Percentiles rank a stretch among this genome's conserved stretches.
phyloP scores from a whole-genome alignment of 2,113 vertebrate genomes.

The Periophthalmus modestus region DNA sequence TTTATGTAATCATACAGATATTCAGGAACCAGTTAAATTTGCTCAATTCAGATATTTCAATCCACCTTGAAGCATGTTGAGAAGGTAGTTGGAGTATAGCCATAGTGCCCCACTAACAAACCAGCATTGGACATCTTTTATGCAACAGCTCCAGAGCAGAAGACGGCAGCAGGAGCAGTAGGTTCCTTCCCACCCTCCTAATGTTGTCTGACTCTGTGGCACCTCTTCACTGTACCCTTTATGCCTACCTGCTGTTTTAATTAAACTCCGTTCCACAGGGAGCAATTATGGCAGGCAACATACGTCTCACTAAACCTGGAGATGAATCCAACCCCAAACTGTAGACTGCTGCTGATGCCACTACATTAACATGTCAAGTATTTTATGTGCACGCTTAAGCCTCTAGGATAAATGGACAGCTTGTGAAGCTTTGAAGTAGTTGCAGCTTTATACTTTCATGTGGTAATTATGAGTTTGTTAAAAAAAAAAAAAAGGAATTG shows the following conservation, averaged over 20 bases:
- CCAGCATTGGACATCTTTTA: background rate
- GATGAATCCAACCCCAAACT: slow-evolving; percentile 55
- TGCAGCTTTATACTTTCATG: background rate
- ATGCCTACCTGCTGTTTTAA: slow-evolving; percentile 69
- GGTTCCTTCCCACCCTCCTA: slow-evolving; percentile 43
- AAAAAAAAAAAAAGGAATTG: slow-evolving; percentile 22
- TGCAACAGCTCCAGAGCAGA: slow-evolving; percentile 35
- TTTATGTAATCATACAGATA: too few species aligned
- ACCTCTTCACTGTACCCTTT: slow-evolving; percentile 62
- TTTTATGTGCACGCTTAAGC: background rate
- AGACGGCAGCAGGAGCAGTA: slow-evolving; percentile 35
- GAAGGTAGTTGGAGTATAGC: background rate
- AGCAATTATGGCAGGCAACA: slow-evolving; percentile 71
- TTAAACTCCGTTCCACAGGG: slow-evolving; percentile 64
- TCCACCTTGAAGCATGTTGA: background rate
- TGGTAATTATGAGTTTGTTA: background rate
- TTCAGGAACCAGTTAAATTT: too few species aligned
- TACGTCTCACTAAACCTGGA: slow-evolving; percentile 55
- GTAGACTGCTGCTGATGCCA: background rate
- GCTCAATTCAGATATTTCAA: background rate
- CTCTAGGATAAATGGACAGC: background rate
- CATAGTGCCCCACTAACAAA: background rate
- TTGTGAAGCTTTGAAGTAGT: background rate
- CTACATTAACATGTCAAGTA: background rate
- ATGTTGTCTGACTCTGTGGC: slow-evolving; percentile 54